A percentile compares a stretch with the other conserved stretches of the same genome.
These are phyloP conservation scores for Intellagama lesueurii DNA, from an alignment of 2,797 vertebrate genomes.

Conservation along the genomic window DNA sequence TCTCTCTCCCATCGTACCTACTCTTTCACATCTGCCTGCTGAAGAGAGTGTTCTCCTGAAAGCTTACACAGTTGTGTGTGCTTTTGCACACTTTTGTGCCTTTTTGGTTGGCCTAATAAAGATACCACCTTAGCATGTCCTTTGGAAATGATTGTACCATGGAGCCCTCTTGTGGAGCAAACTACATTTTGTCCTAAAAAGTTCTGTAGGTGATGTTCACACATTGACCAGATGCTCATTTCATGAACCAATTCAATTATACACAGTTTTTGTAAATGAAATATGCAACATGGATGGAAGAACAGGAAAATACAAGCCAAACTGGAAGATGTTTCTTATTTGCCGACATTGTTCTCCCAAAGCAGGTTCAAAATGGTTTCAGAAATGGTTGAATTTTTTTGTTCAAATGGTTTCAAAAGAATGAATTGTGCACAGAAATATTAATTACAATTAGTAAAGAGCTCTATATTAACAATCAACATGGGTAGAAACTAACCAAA, in stretches of 20 bases:
- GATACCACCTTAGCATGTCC: too few species aligned
- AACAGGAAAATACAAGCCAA: neutral
- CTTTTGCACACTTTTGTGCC: too few species aligned
- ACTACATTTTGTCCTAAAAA: constrained; percentile 14
- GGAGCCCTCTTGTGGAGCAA: constrained; percentile 69
- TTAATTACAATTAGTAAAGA: neutral
- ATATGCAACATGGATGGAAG: neutral
- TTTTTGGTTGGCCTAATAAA: too few species aligned
- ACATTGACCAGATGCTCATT: neutral
- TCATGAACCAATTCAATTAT: neutral
- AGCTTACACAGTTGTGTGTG: too few species aligned
- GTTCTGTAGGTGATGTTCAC: neutral
- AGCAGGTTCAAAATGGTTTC: neutral
- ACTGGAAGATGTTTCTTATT: neutral
- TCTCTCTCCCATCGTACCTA: too few species aligned
- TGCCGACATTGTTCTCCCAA: neutral
- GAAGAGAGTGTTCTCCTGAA: too few species aligned
- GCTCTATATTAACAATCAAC: neutral
- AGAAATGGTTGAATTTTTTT: neutral
- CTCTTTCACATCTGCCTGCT: too few species aligned
- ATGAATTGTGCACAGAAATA: neutral
- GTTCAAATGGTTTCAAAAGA: neutral
- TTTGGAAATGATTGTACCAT: constrained; percentile 31
- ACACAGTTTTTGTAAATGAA: neutral
- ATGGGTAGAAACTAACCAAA: neutral